Base-by-base conservation (phyloP, 2,113 vertebrate genomes). In the Pipa parva region DNA sequence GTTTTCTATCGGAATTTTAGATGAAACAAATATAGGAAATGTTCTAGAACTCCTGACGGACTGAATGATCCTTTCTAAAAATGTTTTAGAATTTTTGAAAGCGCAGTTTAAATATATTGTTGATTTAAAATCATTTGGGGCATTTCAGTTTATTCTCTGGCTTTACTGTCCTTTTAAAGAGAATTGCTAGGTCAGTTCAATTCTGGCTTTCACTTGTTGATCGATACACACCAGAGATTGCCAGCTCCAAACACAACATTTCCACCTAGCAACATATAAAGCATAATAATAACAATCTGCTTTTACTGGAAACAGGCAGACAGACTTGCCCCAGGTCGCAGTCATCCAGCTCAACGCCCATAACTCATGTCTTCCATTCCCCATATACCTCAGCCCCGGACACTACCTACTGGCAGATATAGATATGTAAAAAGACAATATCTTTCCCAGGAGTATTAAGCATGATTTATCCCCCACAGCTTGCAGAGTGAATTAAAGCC, bases 401-500 rank as follows among this genome's bases (percentile, higher is more conserved):
- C 48, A 54, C 49, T 33, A 31, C 49, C 33, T 52, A n/a, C 42
- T 61, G 66, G 60, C 66, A 61, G 57, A 52, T 69, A 69, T 61
- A 60, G 66, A 69, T 70, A 70, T 70, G 58, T 70, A 70, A 45
- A 70, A 33, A 70, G 66, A 70, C 58, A 61, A 61, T 60, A 70
- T 60, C 49, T 70, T 58, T 70, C 66, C 66, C 66, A 70, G 49
- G 58, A 70, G 66, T 61, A 42, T 61, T 70, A 70, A 54, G 58
- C 48, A 31, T 70, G 66, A 70, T 70, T 70, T 70, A 70, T 70
- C 58, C 57, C 36, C 58, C 60, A 70, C 58, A 70, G 66, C 66
- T 70, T 61, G 57, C 66, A 61, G 66, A 70, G 57, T 70, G 66
- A 70, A 70, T 70, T 70, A 70, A 70, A 70, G 66, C 66, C 58